Conservation (phyloP, 2,888 invertebrate species). For the Luperina nickerlii region DNA sequence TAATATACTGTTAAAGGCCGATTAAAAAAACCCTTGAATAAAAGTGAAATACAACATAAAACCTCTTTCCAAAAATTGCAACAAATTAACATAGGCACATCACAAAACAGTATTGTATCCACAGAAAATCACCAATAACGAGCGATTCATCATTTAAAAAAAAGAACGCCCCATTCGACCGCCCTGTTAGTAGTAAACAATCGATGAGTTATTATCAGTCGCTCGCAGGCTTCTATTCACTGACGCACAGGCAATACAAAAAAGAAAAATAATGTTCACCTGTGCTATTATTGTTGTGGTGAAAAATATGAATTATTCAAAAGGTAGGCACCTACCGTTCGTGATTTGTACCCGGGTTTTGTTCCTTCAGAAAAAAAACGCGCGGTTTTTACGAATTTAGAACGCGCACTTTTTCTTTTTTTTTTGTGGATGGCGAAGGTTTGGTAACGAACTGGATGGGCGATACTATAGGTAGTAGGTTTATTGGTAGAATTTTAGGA, state of each 20-base stretch:
- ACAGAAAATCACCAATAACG: slow-evolving; percentile 47
- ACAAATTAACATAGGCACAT: slow-evolving; percentile 37
- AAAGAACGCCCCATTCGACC: slow-evolving; percentile 60
- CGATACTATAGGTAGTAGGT: slow-evolving; percentile 44
- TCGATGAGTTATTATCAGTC: slow-evolving; percentile 89
- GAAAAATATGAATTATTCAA: slow-evolving; percentile 86
- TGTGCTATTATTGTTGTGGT: slow-evolving; percentile 82
- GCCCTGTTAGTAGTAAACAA: slow-evolving; percentile 83
- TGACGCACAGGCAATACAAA: slow-evolving; percentile 72
- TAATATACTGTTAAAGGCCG: not conserved
- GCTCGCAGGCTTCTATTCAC: slow-evolving; percentile 80
- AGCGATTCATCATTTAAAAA: slow-evolving; percentile 69
- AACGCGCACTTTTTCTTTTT: slow-evolving; percentile 57
- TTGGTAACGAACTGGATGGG: slow-evolving; percentile 54
- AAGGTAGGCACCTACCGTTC: slow-evolving; percentile 68
- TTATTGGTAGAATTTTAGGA: slow-evolving; percentile 21
- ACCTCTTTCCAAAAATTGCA: slow-evolving; percentile 11
- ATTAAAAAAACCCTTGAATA: not conserved
- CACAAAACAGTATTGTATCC: slow-evolving; percentile 46
- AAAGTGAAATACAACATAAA: slow-evolving; percentile 8
- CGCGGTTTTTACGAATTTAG: slow-evolving; percentile 64
- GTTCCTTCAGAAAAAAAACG: slow-evolving; percentile 72
- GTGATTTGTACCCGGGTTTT: slow-evolving; percentile 82
- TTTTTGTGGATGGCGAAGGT: slow-evolving; percentile 44
- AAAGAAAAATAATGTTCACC: slow-evolving; percentile 84